A percentile compares a stretch with the other conserved stretches of the same genome.
Conservation (phyloP, 2,797 vertebrate species). For the Remorina albescens region DNA sequence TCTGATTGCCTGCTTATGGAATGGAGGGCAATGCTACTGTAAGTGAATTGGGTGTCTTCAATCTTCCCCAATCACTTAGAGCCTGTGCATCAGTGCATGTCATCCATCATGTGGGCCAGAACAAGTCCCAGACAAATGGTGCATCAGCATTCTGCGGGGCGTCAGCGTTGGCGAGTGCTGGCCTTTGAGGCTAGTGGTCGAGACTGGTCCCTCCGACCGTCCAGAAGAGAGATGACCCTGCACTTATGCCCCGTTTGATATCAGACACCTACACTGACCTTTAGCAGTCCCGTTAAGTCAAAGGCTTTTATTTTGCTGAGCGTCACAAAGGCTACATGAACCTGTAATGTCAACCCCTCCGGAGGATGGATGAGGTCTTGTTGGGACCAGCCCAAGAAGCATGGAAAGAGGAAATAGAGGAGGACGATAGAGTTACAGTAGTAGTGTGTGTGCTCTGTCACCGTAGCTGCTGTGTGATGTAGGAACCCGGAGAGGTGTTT, state of each 20-base stretch:
- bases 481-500: constrained; percentile 57
- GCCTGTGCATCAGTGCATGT: constrained; percentile 89
- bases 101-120: constrained; percentile 91
- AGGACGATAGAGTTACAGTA: constrained; percentile 48
- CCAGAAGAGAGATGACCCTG: constrained; percentile 53
- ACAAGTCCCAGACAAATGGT: constrained; percentile 86
- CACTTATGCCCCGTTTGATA: constrained; percentile 47
- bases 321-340: constrained; percentile 44
- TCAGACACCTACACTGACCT: constrained; percentile 61
- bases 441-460: constrained; percentile 24
- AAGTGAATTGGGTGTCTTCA: constrained; percentile 96
- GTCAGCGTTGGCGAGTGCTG: constrained; percentile 72
- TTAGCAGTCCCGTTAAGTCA: constrained; percentile 25
- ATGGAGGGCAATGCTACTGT: constrained; percentile 88
- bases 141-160: constrained; percentile 89
- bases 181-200: constrained; percentile 39
- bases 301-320: constrained; percentile 58
- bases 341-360: constrained; percentile 4
- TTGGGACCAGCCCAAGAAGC: constrained; percentile 47
- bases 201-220: constrained; percentile 33
- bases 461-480: constrained; percentile 45
- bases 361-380: constrained; percentile 32
- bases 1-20: constrained; percentile 91
- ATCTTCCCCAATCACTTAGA: constrained; percentile 95
- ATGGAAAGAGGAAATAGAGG: constrained; percentile 41